Evolutionary conservation across 2,113 vertebrate species (phyloP).

Genomic region (Myiozetetes cayanensis): DNA sequence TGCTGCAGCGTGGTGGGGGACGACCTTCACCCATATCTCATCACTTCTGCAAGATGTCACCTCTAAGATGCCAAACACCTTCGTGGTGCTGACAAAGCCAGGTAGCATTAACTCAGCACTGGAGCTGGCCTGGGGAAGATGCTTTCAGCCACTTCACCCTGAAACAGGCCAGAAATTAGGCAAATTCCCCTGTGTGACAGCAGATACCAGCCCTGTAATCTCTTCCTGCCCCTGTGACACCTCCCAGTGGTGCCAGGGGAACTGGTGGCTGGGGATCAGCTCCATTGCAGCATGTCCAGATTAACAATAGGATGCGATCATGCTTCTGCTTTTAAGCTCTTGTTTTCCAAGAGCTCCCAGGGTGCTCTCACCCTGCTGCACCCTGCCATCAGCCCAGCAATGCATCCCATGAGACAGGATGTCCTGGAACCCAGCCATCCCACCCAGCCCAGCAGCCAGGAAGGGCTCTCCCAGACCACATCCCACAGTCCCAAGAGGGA

Average conservation of each 20-base stretch:
- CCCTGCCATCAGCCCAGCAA: background rate
- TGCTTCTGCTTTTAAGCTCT: background rate
- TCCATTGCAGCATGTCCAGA: background rate
- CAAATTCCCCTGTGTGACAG: background rate
- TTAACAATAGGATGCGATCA: background rate
- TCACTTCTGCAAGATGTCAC: background rate
- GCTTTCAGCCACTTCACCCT: background rate
- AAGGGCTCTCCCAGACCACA: rapidly evolving
- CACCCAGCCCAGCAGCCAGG: rapidly evolving
- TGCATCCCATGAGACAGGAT: no score
- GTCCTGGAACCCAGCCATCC: background rate
- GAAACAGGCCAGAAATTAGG: background rate
- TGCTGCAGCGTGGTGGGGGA: background rate
- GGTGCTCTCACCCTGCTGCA: background rate
- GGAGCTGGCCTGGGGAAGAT: background rate
- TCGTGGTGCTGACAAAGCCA: background rate
- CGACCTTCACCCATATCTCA: background rate
- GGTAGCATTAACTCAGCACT: background rate
- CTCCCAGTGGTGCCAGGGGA: background rate
- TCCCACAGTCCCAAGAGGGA: background rate
- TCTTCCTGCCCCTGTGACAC: background rate
- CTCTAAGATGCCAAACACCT: background rate
- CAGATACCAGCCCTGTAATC: background rate
- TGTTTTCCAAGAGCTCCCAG: background rate
- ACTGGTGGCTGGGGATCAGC: background rate